These are phyloP conservation scores for Toxotes chatareus DNA, from an alignment of 2,113 vertebrate species.

Conservation along the genomic window DNA sequence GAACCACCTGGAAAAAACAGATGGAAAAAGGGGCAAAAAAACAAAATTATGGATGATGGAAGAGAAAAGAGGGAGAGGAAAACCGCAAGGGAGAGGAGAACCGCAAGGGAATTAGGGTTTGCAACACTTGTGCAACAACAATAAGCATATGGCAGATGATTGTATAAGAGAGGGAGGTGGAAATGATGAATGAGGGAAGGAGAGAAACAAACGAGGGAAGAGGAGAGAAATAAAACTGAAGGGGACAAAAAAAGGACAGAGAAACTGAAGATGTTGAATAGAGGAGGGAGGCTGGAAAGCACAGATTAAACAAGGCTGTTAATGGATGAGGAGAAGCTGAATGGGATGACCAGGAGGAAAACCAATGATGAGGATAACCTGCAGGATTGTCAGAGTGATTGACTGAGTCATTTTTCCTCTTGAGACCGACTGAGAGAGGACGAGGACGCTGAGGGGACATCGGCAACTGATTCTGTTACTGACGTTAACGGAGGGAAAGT, in stretches of 20 bases:
- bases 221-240: conserved; percentile 2
- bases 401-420: conserved; percentile 19
- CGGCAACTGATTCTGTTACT: conserved; percentile 12
- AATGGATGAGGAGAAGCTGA: conserved; percentile 15
- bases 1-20: conserved; percentile 88
- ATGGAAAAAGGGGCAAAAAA: neutral
- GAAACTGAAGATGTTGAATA: neutral
- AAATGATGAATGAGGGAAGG: neutral
- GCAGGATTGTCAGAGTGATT: conserved; percentile 19
- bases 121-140: conserved; percentile 7
- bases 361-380: conserved; percentile 43
- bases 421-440: conserved; percentile 21
- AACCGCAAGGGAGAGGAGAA: neutral
- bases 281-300: neutral
- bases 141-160: neutral
- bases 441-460: conserved; percentile 28
- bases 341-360: conserved; percentile 15
- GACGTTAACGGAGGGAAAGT: conserved; percentile 39
- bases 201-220: neutral
- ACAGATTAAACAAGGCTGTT: conserved; percentile 31
- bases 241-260: neutral
- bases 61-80: neutral
- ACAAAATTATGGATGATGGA: neutral
- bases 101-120: neutral
- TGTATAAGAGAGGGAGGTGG: neutral